A percentile compares a stretch with the other conserved stretches of the same genome.
phyloP scores from a whole-genome alignment of 1,140 invertebrate genomes.

The Sycophaga agraensis region DNA sequence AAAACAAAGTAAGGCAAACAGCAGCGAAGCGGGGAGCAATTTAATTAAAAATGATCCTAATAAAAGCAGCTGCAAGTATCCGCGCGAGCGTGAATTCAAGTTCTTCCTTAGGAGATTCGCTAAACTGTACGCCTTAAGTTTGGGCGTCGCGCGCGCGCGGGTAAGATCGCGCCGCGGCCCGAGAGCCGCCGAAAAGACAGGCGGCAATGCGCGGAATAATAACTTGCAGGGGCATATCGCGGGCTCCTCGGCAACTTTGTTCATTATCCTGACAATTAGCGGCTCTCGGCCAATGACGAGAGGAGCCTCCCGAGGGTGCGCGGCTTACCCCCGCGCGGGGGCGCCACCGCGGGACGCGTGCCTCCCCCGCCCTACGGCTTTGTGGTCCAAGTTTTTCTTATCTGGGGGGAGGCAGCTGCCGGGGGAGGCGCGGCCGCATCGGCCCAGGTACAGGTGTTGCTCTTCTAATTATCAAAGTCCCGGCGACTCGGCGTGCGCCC shows the following conservation, averaged over 20 bases:
- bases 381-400: background rate
- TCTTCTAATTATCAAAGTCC: background rate
- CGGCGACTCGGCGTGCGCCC: no score
- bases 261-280: slow-evolving; percentile 51
- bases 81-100: no score
- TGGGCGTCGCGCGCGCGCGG: no score
- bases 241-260: slow-evolving; percentile 30
- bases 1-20: no score
- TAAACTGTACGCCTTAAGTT: no score
- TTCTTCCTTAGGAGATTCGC: no score
- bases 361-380: background rate
- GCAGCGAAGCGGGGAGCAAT: no score
- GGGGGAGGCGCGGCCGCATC: no score
- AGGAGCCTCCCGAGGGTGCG: background rate
- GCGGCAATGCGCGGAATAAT: slow-evolving; percentile 1
- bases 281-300: slow-evolving; percentile 27
- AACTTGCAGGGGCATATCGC: background rate
- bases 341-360: background rate
- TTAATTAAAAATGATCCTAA: no score
- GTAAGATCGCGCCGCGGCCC: no score
- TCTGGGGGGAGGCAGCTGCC: background rate
- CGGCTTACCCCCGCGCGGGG: background rate
- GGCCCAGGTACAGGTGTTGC: background rate
- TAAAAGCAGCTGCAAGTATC: no score
- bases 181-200: background rate